Percentiles rank a stretch among this genome's conserved stretches.
These are phyloP conservation scores for Neodiprion fabricii DNA, from an alignment of 1,140 invertebrate genomes.

Conservation along the genomic window DNA sequence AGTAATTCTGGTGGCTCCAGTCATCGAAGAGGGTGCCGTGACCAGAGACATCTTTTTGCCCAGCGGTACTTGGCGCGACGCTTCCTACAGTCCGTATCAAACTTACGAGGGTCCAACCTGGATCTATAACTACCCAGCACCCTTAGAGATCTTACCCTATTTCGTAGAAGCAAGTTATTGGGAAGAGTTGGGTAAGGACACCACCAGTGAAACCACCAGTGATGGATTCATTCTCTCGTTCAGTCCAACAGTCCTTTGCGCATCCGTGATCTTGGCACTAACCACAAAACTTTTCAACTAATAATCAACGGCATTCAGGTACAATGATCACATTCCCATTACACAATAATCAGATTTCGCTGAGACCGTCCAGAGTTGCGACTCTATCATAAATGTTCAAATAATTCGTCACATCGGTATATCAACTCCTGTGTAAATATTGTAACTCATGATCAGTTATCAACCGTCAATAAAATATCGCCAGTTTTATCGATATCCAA, in stretches of 20 bases:
- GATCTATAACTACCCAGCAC: slow-evolving; percentile 68
- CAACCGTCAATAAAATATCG: too few species aligned
- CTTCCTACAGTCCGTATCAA: slow-evolving; percentile 49
- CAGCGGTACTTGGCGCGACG: slow-evolving; percentile 68
- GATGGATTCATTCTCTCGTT: too few species aligned
- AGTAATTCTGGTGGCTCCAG: slow-evolving; percentile 77
- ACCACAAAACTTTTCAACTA: neutral
- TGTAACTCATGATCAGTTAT: too few species aligned
- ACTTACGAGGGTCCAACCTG: slow-evolving; percentile 66
- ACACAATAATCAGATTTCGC: too few species aligned
- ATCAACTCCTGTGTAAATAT: too few species aligned
- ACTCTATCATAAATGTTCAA: too few species aligned
- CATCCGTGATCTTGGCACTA: neutral
- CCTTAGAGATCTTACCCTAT: slow-evolving; percentile 68
- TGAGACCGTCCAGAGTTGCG: too few species aligned
- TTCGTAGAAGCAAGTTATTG: slow-evolving; percentile 45
- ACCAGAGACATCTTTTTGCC: slow-evolving; percentile 79
- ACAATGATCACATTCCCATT: too few species aligned
- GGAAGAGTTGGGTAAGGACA: neutral
- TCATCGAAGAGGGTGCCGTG: slow-evolving; percentile 68
- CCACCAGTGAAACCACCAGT: neutral
- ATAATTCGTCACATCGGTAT: too few species aligned
- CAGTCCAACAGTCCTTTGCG: neutral
- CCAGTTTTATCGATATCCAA: too few species aligned
- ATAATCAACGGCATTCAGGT: neutral